Percentiles rank a stretch among this genome's conserved stretches.
These are phyloP conservation scores for Liasis olivaceus DNA, from an alignment of 2,797 vertebrate species.

Conservation along the genomic window DNA sequence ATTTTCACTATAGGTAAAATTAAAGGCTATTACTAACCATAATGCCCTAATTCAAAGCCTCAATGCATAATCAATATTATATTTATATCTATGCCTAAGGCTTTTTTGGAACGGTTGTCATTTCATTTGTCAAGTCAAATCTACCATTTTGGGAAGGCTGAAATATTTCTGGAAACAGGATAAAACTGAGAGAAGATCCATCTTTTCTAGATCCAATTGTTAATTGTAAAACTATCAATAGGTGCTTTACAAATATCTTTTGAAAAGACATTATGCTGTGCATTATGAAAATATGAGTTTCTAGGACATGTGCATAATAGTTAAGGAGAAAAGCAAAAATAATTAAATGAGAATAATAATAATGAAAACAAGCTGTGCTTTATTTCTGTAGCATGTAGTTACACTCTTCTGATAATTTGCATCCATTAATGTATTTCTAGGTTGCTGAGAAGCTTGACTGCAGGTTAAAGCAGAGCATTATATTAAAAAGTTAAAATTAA, in stretches of 20 bases:
- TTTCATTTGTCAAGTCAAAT: not conserved
- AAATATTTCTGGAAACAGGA: not conserved
- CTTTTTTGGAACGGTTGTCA: not conserved
- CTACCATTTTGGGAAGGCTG: not conserved
- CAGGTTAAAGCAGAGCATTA: slow-evolving; percentile 56
- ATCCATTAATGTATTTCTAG: slow-evolving; percentile 33
- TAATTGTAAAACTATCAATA: not conserved
- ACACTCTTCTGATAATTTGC: slow-evolving; percentile 41
- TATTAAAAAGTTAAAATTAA: slow-evolving; percentile 64
- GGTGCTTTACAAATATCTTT: not conserved
- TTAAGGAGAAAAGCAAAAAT: slow-evolving; percentile 4
- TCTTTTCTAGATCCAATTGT: not conserved
- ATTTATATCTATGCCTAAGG: not conserved
- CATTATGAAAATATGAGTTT: not conserved
- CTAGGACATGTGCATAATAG: slow-evolving; percentile 21
- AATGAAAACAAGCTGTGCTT: slow-evolving; percentile 4
- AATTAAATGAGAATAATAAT: not conserved
- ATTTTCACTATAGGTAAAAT: not conserved
- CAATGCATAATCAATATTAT: not conserved
- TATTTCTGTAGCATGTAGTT: slow-evolving; percentile 9
- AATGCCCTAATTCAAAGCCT: not conserved
- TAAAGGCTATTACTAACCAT: not conserved
- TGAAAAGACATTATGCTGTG: not conserved
- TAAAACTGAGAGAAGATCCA: not conserved
- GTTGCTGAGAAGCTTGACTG: slow-evolving; percentile 46